Percentiles rank a stretch among this genome's conserved stretches.
phyloP scores from a whole-genome alignment of 1,140 invertebrate genomes.

The Hyphantria cunea region DNA sequence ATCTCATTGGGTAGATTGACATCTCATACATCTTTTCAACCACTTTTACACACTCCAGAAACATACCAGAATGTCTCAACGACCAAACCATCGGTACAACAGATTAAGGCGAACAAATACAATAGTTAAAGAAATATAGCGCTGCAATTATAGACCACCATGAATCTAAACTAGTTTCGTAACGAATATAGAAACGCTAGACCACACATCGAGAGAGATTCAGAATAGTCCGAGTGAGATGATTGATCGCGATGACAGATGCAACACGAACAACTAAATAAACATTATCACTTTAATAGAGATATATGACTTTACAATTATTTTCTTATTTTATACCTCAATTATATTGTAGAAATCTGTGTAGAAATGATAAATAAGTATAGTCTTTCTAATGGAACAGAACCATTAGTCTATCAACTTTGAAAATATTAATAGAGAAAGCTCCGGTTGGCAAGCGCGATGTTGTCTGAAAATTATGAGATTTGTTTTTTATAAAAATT shows the following conservation, averaged over 20 bases:
- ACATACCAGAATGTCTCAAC: no score
- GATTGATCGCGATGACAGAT: neutral
- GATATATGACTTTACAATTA: neutral
- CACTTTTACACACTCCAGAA: no score
- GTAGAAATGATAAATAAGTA: no score
- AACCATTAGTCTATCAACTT: neutral
- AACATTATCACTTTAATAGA: neutral
- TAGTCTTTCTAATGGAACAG: neutral
- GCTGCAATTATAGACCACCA: neutral
- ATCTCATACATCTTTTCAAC: no score
- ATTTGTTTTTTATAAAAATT: no score
- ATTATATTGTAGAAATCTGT: neutral
- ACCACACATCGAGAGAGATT: conserved; percentile 14
- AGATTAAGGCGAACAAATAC: neutral
- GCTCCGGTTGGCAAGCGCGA: no score
- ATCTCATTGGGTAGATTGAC: no score
- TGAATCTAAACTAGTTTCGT: neutral
- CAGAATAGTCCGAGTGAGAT: neutral
- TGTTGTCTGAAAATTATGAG: no score
- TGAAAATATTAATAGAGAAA: no score
- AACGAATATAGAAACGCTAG: conserved; percentile 15
- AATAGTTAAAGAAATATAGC: neutral
- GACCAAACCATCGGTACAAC: no score
- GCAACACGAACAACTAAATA: neutral
- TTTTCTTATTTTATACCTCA: neutral